Base-by-base conservation (phyloP, 1,140 invertebrate genomes). In the Macrotrachela quadricornifera region DNA sequence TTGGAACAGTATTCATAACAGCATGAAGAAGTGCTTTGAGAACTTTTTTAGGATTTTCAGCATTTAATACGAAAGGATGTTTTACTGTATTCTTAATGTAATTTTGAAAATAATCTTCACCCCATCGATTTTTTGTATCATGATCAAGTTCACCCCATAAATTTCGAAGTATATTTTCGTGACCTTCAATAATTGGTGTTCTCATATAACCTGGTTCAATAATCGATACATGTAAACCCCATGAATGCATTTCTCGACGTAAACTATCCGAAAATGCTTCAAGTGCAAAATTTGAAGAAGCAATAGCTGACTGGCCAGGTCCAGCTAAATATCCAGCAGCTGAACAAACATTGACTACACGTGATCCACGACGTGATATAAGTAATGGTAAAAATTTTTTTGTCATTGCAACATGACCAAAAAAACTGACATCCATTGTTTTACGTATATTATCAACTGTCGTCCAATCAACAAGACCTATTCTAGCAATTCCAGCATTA, bases 381-480 rank as follows among this genome's bases (percentile, higher is more conserved):
- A 88, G 65, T 46, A 81, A 63, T 0, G 82, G 80, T 44, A 85
- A 64, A 59, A 87, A 76, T 8, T 74, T 71, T 46, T 76, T 76
- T 1, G 79, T 82, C 1, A 90, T 57, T 57, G 75, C 71, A 68
- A 91, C 78, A 10, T 82, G 77, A 1, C 88, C 88, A 30, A 82
- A 57, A 13, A 85, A 68, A 73, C 94, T 95, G 1, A 91, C 79
- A 39, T 82, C 74, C 45, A 92, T 71, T 56, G 85, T 79, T 36
- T 74, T 61, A 48, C 76, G 67, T 36, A 80, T 76, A 59, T 85
- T 79, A 8, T 71, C 61, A 18, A 75, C 65, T 1, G 81, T 78
- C 69, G 80, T 79, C 82, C 86, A 90, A 64, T 90, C 85, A 59
- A 82, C 82, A 65, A 87, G 82, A 0, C 84, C 86, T 59, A 85